Evolutionary conservation across 2,888 invertebrate genomes (phyloP), one percentile per base, ranked within the genome.

Genomic region (Trilocha varians): DNA sequence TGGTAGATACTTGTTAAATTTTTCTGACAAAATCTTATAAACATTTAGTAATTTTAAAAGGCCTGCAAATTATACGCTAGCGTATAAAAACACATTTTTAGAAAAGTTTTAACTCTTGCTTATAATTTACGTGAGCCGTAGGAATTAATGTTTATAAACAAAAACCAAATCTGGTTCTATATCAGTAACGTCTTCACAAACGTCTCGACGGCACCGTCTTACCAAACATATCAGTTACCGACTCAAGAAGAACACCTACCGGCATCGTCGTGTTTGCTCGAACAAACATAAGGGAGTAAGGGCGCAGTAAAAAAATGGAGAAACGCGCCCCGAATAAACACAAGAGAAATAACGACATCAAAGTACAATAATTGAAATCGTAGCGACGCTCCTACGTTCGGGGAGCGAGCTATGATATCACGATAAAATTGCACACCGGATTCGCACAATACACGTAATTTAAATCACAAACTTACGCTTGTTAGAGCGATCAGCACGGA

Each of bases 301-400:
- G 77, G 78, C 73, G 62, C 75, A 72, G 63, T 65, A 70, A 76
- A 80, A 54, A 83, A 79, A 74, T 74, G 70, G 68, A 68, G 72
- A 65, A 74, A 76, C 70, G 72, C 67, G 68, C 64, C 71, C 73
- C 74, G 74, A 82, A 79, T 77, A 79, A 80, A 82, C 78, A 83
- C 65, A 75, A 73, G 70, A 75, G 70, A 76, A 84, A 82, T 77
- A 80, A 83, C 77, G 78, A 78, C 73, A 75, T 80, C 77, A 78
- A 83, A 15, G 16, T 16, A 83, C 68, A 79, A 78, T 82, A 83
- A 83, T 83, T 80, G 84, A 83, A 84, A 83, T 80, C 79, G 79
- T 78, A 73, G 75, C 70, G 65, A 53, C 58, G 60, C 54, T 59
- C 49, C 48, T 16, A 38, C 43, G 44, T 47, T 48, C 43, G 55